Evolutionary conservation across 2,113 vertebrate species (phyloP).

Genomic region (Opisthocomus hoazin): DNA sequence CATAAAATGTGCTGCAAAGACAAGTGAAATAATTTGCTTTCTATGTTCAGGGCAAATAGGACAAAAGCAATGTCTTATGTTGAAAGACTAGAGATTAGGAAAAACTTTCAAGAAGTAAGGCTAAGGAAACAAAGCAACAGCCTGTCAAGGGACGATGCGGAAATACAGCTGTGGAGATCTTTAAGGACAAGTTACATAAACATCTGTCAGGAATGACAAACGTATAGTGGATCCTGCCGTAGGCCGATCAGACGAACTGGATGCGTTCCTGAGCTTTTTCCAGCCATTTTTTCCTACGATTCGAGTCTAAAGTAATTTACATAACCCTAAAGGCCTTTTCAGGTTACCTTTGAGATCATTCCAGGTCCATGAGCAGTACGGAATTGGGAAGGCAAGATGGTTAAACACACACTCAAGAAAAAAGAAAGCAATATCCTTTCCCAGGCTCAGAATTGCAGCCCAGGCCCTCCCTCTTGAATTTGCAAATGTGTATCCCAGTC

Average conservation of each 20-base stretch:
- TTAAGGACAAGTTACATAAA: constrained; percentile 32
- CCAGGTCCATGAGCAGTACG: neutral
- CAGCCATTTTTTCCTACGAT: neutral
- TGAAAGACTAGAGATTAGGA: neutral
- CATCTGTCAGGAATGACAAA: constrained; percentile 49
- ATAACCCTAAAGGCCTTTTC: constrained; percentile 37
- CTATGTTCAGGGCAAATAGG: neutral
- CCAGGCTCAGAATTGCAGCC: constrained; percentile 27
- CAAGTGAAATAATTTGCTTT: neutral
- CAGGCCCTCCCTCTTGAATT: constrained; percentile 9
- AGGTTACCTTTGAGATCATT: constrained; percentile 57
- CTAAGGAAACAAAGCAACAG: neutral
- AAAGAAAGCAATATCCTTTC: neutral
- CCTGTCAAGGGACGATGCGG: neutral
- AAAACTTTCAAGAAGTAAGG: neutral
- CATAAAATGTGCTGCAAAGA: neutral
- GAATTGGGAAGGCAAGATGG: neutral
- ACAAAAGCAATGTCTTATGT: neutral
- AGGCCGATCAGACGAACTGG: neutral
- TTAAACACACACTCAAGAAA: neutral
- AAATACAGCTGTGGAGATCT: neutral
- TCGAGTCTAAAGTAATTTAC: constrained; percentile 14
- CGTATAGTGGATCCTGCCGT: neutral
- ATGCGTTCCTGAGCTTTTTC: neutral
- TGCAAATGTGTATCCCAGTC: neutral